phyloP scores from a whole-genome alignment of 1,140 invertebrate species.

The Drosophila orena region DNA sequence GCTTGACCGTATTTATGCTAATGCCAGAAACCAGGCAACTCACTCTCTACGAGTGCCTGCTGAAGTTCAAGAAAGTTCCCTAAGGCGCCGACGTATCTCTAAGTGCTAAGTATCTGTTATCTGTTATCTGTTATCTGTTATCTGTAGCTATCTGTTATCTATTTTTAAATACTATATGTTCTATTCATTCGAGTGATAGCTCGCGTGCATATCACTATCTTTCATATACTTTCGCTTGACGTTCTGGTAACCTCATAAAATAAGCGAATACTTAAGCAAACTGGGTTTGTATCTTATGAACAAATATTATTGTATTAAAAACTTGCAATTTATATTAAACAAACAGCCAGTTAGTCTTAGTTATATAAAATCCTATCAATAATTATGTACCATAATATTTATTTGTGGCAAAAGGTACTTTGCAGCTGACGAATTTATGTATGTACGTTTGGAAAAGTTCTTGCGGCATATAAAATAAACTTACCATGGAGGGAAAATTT shows the following conservation, averaged over 20 bases:
- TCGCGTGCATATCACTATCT: conserved; percentile 13
- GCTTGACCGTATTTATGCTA: conserved; percentile 62
- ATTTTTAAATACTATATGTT: conserved; percentile 30
- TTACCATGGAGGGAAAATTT: background rate
- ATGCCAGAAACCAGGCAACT: conserved; percentile 72
- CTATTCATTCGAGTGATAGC: background rate
- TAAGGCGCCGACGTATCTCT: conserved; percentile 21
- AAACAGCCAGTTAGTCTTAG: background rate
- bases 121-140: conserved; percentile 47
- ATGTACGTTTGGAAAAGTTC: background rate
- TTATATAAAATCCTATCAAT: background rate
- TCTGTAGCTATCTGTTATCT: conserved; percentile 36
- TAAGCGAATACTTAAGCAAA: background rate
- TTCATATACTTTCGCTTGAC: background rate
- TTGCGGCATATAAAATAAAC: conserved; percentile 1
- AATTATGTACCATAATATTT: no score
- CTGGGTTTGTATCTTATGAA: background rate
- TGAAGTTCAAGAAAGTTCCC: conserved; percentile 75
- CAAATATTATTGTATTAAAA: no score
- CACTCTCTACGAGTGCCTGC: conserved; percentile 72
- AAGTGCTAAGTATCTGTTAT: conserved; percentile 28
- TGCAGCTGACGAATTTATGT: background rate
- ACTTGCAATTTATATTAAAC: no score
- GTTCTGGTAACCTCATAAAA: background rate
- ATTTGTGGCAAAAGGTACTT: background rate